A percentile compares a stretch with the other conserved stretches of the same genome.
phyloP scores from a whole-genome alignment of 1,140 invertebrate genomes.

The Scylla paramamosain region DNA sequence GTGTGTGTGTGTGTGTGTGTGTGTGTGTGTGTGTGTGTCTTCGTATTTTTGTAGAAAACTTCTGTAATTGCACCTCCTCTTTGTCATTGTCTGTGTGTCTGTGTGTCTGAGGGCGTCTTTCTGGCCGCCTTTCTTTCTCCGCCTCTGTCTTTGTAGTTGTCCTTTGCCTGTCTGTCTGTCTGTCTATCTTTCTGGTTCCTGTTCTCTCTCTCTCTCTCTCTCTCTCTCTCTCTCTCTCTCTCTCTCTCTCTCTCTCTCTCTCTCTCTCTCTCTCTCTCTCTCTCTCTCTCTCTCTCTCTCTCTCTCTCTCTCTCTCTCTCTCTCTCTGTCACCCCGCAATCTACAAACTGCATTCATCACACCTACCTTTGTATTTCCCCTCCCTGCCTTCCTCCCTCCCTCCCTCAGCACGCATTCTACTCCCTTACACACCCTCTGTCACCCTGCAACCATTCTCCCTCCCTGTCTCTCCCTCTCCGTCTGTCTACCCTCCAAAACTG shows the following conservation, averaged over 20 bases:
- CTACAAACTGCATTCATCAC: neutral
- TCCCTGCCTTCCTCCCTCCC: neutral
- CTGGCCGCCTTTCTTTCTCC: too few relatives aligned
- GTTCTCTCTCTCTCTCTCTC: too few relatives aligned
- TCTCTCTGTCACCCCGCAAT: too few relatives aligned
- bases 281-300: neutral
- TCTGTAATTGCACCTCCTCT: too few relatives aligned
- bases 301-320: neutral
- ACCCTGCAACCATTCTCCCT: neutral
- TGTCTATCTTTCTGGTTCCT: too few relatives aligned
- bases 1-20: constrained; percentile 50
- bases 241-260: neutral
- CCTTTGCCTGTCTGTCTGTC: too few relatives aligned
- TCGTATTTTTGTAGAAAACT: neutral
- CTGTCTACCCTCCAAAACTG: neutral
- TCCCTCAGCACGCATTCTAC: neutral
- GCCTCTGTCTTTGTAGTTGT: too few relatives aligned
- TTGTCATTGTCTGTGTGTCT: neutral
- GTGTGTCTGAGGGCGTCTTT: neutral
- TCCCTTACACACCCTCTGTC: too few relatives aligned
- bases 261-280: neutral
- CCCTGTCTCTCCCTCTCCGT: neutral
- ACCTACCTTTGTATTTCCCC: neutral
- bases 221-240: neutral
- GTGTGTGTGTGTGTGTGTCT: constrained; percentile 47